Evolutionary conservation across 2,113 vertebrate species (phyloP), one percentile per base, ranked within the genome.

Genomic region (Camelus bactrianus): DNA sequence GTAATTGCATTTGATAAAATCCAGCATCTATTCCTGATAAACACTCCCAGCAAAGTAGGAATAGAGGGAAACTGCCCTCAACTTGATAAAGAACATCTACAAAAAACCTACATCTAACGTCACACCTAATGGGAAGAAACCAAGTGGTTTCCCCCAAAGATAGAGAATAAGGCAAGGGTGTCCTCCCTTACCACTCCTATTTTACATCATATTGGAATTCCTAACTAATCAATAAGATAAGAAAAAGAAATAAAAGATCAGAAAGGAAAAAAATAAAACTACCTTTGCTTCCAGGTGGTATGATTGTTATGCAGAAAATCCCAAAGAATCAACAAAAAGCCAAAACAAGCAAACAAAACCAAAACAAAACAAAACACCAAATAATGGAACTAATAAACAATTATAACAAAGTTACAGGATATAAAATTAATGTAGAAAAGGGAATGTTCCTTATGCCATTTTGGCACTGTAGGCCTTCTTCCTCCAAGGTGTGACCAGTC

Each of bases 1-100:
- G 32, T 52, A 79, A 70, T 88, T 70, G 46, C 54, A 80, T 87
- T 62, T 88, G 64, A 88, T 73, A 87, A 80, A 80, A 88, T 50
- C 62, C 42, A 58, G 35, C 14, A 48, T 16, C 28, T 35, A 62
- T 69, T 70, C n/a, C 69, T 14, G 8, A 93, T 26, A 42, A 72
- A 64, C 80, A 73, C 48, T 76, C 52, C 73, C 46, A 73, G 93
- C 84, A 82, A 89, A 81, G 50, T 56, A 62, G 42, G 22, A 88
- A 64, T 42, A 73, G 46, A 83, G 15, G 22, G 65, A 60, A 73
- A 64, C 28, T n/a, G 52, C 46, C 17, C n/a, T 72, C 26, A 85
- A 56, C 46, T 42, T 70, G 75, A 42, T 87, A 56, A 69, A 48
- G 35, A 76, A 77, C 22, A 46, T 85, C 7, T 67, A 52, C 17